Conservation (phyloP, 2,888 invertebrate genomes). For the Mamestra brassicae region DNA sequence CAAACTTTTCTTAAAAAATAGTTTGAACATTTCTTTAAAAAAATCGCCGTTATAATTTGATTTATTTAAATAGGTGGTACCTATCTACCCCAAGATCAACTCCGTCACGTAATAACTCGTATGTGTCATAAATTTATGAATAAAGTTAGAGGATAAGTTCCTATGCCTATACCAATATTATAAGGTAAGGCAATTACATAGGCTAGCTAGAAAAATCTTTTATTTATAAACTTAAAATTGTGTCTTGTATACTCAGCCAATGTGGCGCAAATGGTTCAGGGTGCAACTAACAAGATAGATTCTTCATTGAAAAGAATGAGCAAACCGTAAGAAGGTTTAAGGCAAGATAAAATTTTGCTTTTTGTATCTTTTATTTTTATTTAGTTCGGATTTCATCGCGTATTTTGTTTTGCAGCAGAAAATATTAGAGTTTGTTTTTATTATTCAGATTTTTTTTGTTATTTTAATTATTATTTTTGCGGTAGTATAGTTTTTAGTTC, state of each 20-base stretch:
- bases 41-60: not conserved
- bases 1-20: not conserved
- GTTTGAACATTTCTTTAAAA: not conserved
- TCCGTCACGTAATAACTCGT: not conserved
- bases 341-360: conserved; percentile 21
- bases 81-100: not conserved
- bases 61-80: conserved; percentile 12
- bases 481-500: not conserved
- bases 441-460: not conserved
- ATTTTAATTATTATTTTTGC: not conserved
- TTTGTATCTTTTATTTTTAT: conserved; percentile 68
- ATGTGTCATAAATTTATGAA: not conserved
- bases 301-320: conserved; percentile 1
- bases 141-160: not conserved
- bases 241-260: conserved; percentile 8
- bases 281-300: conserved; percentile 19
- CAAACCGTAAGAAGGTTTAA: conserved; percentile 14
- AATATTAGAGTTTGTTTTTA: conserved; percentile 4
- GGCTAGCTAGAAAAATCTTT: not conserved
- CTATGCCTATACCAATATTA: not conserved
- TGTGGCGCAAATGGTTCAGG: conserved; percentile 3
- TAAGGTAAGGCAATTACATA: not conserved
- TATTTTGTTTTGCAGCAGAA: conserved; percentile 1
- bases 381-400: conserved; percentile 14
- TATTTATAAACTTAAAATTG: conserved; percentile 2